Percentiles rank a stretch among this genome's conserved stretches.
Evolutionary conservation across 2,797 vertebrate species (phyloP).

Genomic region (Sebastes vulpes): DNA sequence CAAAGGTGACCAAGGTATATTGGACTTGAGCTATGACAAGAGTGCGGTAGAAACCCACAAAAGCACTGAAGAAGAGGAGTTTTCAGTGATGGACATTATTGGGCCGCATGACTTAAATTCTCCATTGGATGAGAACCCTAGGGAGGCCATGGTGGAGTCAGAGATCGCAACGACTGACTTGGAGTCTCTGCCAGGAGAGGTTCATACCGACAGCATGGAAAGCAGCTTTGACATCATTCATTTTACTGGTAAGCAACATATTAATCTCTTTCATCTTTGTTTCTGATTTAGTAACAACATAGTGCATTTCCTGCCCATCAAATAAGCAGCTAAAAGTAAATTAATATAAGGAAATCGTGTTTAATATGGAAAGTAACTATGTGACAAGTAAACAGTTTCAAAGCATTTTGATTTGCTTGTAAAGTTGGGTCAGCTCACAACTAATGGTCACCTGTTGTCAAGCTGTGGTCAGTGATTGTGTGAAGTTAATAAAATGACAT

Average conservation of each 20-base stretch:
- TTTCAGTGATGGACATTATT: neutral
- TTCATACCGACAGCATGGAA: neutral
- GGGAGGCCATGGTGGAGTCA: neutral
- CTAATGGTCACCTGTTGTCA: neutral
- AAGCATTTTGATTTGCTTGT: neutral
- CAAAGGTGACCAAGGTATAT: neutral
- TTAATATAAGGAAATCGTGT: neutral
- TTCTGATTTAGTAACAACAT: neutral
- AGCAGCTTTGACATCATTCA: neutral
- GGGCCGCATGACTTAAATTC: neutral
- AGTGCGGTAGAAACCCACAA: constrained; percentile 4
- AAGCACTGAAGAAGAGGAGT: constrained; percentile 5
- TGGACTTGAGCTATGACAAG: neutral
- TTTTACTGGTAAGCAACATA: constrained; percentile 51
- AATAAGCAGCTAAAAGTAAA: neutral
- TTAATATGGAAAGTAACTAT: neutral
- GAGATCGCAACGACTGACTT: neutral
- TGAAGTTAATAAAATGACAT: neutral
- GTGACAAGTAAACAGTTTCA: neutral
- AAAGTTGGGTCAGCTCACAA: neutral
- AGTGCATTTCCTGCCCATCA: neutral
- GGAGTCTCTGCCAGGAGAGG: constrained; percentile 5
- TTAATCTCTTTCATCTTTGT: neutral
- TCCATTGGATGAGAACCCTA: constrained; percentile 6
- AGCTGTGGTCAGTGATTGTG: neutral